Percentiles rank a stretch among this genome's conserved stretches.
Conservation (phyloP, 1,140 invertebrate species). For the Cydia splendana region DNA sequence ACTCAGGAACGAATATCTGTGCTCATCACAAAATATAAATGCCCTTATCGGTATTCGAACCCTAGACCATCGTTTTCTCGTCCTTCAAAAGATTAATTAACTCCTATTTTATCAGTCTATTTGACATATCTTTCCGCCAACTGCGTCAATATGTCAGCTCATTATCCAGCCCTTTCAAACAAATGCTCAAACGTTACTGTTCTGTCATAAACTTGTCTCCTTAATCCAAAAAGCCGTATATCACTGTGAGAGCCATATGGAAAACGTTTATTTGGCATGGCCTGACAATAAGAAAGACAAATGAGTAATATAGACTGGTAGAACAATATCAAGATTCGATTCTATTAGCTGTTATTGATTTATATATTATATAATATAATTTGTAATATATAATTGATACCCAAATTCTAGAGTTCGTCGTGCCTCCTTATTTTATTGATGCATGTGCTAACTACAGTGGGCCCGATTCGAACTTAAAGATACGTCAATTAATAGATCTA, state of each 20-base stretch:
- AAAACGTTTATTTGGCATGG: not conserved
- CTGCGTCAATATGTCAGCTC: constrained; percentile 14
- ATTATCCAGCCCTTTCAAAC: constrained; percentile 13
- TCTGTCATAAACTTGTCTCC: not conserved
- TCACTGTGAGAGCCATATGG: not conserved
- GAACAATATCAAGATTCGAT: too few species aligned
- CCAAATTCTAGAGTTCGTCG: too few species aligned
- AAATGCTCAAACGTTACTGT: constrained; percentile 3
- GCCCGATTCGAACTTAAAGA: too few species aligned
- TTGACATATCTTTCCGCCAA: constrained; percentile 3
- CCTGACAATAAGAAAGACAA: not conserved
- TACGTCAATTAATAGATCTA: too few species aligned
- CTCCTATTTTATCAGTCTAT: not conserved
- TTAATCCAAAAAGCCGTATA: not conserved
- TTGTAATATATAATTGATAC: too few species aligned
- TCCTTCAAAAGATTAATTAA: not conserved
- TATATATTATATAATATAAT: too few species aligned
- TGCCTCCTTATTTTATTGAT: too few species aligned
- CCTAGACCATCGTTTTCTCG: too few species aligned
- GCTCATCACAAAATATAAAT: too few species aligned
- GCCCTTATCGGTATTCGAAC: too few species aligned
- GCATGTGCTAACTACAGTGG: not conserved
- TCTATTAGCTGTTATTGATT: too few species aligned
- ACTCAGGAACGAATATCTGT: too few species aligned
- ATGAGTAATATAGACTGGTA: not conserved